Conservation (phyloP, 2,797 vertebrate species). For the Poecilia wingei region DNA sequence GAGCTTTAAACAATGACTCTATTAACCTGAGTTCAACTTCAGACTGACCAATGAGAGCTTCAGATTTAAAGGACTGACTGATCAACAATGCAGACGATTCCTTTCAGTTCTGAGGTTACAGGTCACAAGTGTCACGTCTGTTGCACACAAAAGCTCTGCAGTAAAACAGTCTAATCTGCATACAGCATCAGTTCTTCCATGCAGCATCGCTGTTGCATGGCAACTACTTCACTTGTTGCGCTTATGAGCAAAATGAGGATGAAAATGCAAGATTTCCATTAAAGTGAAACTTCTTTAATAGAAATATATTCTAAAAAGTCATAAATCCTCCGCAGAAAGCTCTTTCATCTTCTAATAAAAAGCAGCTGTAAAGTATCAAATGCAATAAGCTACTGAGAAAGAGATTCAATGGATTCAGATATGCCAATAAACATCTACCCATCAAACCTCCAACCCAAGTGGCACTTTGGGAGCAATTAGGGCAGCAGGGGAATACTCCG, state of each 20-base stretch:
- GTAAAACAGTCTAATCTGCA: slow-evolving; percentile 56
- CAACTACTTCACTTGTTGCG: slow-evolving; percentile 81
- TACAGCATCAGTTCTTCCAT: slow-evolving; percentile 53
- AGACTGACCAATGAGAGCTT: slow-evolving; percentile 13
- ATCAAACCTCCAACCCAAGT: slow-evolving; percentile 25
- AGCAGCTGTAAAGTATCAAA: background rate
- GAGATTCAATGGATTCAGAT: slow-evolving; percentile 37
- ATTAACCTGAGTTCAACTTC: background rate
- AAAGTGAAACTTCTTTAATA: background rate
- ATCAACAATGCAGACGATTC: slow-evolving; percentile 17
- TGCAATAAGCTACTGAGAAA: slow-evolving; percentile 9
- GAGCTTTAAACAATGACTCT: background rate
- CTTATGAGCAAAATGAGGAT: slow-evolving; percentile 32
- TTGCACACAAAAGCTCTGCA: slow-evolving; percentile 29
- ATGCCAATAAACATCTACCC: slow-evolving; percentile 47
- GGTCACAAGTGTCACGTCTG: background rate
- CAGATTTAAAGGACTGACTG: background rate
- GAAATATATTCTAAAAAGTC: background rate
- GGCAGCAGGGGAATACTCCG: slow-evolving; percentile 21
- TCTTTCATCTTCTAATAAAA: slow-evolving; percentile 6
- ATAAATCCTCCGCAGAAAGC: background rate
- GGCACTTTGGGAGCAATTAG: slow-evolving; percentile 68
- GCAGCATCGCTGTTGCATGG: slow-evolving; percentile 77
- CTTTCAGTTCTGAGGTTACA: slow-evolving; percentile 24
- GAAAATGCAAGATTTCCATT: slow-evolving; percentile 19